Percentiles rank a stretch among this genome's conserved stretches.
Conservation (phyloP, 2,888 invertebrate genomes). For the Eupeodes latifasciatus region DNA sequence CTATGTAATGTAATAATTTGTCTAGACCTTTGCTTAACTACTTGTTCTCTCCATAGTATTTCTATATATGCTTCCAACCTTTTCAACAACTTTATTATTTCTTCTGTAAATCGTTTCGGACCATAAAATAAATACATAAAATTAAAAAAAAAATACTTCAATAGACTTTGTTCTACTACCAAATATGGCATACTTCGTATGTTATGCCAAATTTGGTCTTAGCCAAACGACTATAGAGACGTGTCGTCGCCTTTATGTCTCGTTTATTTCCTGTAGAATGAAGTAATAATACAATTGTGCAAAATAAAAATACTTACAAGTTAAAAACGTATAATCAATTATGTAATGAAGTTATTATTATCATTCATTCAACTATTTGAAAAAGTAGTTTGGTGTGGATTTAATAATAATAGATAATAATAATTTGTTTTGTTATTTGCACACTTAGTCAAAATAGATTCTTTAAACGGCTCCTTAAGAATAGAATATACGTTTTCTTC, state of each 20-base stretch:
- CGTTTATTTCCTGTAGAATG: slow-evolving; percentile 42
- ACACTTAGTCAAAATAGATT: slow-evolving; percentile 61
- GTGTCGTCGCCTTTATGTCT: slow-evolving; percentile 51
- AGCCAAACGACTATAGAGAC: background rate
- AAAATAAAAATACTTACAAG: slow-evolving; percentile 10
- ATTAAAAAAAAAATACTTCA: background rate
- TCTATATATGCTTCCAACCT: background rate
- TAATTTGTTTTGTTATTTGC: slow-evolving; percentile 68
- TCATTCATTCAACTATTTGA: slow-evolving; percentile 35
- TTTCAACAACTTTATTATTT: background rate
- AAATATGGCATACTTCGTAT: slow-evolving; percentile 16
- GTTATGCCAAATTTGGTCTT: background rate
- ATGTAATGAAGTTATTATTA: background rate
- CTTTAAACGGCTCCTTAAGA: slow-evolving; percentile 8
- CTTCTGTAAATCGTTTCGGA: background rate
- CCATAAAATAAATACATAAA: background rate
- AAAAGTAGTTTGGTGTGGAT: background rate
- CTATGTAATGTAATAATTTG: too few species aligned
- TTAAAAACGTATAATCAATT: slow-evolving; percentile 1
- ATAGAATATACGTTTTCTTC: too few species aligned
- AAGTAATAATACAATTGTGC: background rate
- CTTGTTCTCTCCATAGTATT: background rate
- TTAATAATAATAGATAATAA: slow-evolving; percentile 7
- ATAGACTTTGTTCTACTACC: background rate
- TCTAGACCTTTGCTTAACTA: too few species aligned